Conservation (phyloP, 2,113 vertebrate genomes). For the Hippopotamus amphibius region DNA sequence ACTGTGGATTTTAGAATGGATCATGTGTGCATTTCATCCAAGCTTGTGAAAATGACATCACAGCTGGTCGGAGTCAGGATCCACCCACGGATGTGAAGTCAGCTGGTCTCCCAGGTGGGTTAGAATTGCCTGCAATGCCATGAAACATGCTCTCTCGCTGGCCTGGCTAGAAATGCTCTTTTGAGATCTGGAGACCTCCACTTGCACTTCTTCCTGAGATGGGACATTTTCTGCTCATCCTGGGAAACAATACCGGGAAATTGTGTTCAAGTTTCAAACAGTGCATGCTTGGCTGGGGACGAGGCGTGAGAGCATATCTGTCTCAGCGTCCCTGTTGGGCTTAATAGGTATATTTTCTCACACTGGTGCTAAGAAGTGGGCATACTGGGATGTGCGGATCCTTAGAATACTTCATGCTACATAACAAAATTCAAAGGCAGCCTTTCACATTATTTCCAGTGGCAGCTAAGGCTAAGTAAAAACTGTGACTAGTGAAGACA, state of each 20-base stretch:
- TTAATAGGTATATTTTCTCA: not conserved
- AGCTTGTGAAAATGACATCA: not conserved
- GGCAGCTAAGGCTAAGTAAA: not conserved
- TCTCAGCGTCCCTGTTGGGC: not conserved
- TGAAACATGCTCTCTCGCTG: not conserved
- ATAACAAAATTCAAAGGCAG: not conserved
- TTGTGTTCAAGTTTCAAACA: not conserved
- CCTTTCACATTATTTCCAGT: not conserved
- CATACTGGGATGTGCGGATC: too few relatives aligned
- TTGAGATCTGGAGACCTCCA: not conserved
- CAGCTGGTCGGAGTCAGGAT: not conserved
- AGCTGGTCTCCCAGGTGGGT: not conserved
- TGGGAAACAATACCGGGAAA: not conserved
- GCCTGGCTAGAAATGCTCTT: not conserved
- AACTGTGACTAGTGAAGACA: not conserved
- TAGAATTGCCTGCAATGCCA: fast-evolving
- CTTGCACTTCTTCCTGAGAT: not conserved
- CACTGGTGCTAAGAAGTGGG: not conserved
- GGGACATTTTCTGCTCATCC: not conserved
- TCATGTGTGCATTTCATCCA: not conserved
- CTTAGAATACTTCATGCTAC: not conserved
- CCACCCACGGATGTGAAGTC: not conserved
- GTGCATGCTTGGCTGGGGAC: not conserved
- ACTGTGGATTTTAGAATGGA: not conserved
- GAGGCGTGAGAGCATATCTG: not conserved